Conservation (phyloP, 1,140 invertebrate genomes). For the Rhynchophorus ferrugineus region DNA sequence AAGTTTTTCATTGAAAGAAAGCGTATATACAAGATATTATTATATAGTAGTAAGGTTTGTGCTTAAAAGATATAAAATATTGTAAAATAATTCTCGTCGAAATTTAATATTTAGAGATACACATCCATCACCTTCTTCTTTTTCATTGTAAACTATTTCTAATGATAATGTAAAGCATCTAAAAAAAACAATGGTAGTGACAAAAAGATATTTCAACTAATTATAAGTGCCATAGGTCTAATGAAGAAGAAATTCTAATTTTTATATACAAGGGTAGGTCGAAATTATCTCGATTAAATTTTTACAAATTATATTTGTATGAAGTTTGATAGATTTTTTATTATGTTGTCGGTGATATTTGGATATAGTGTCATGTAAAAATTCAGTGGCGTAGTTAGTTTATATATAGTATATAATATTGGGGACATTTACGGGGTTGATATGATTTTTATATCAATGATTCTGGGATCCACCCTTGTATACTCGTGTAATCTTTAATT, state of each 20-base stretch:
- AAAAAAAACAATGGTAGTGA: slow-evolving; percentile 1
- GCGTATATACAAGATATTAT: slow-evolving; percentile 15
- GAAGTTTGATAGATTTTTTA: too few relatives aligned
- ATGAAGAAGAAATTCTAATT: neutral
- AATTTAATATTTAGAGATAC: slow-evolving; percentile 5
- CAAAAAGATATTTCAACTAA: slow-evolving; percentile 1
- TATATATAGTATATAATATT: too few relatives aligned
- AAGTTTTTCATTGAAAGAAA: too few relatives aligned
- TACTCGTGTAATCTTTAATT: neutral
- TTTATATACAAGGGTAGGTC: too few relatives aligned
- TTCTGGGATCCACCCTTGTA: neutral
- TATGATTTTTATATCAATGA: too few relatives aligned
- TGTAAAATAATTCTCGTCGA: slow-evolving; percentile 7
- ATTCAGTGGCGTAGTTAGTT: too few relatives aligned
- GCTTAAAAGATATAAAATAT: slow-evolving; percentile 13
- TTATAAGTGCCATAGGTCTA: slow-evolving; percentile 18
- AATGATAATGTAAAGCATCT: slow-evolving; percentile 8
- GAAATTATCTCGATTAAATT: too few relatives aligned
- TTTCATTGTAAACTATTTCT: slow-evolving; percentile 8
- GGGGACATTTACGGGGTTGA: too few relatives aligned
- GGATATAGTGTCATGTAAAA: too few relatives aligned
- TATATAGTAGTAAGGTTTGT: slow-evolving; percentile 13
- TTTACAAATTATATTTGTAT: too few relatives aligned
- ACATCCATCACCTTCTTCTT: slow-evolving; percentile 1
- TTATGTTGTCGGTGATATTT: too few relatives aligned